Percentiles rank a stretch among this genome's conserved stretches.
Conservation (phyloP, 1,140 invertebrate species). For the Trachelipus rathkii region DNA sequence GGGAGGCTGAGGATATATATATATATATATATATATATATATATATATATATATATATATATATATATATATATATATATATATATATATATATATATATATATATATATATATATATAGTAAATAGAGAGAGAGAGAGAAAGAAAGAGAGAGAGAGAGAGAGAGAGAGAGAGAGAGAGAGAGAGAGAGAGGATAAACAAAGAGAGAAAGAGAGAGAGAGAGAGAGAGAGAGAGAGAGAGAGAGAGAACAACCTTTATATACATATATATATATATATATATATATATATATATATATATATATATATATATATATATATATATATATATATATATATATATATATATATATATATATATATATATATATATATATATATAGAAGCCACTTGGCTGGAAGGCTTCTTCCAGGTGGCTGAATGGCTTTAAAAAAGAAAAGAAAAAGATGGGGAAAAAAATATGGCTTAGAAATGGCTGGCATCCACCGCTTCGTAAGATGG, state of each 20-base stretch:
- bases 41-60: constrained; percentile 8
- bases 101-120: background rate
- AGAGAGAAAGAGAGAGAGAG: too few species aligned
- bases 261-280: constrained; percentile 1
- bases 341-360: constrained; percentile 25
- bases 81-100: constrained; percentile 1
- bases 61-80: constrained; percentile 5
- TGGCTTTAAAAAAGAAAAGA: background rate
- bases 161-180: too few species aligned
- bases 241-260: too few species aligned
- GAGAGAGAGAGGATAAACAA: too few species aligned
- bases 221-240: too few species aligned
- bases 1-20: too few species aligned
- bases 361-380: constrained; percentile 26
- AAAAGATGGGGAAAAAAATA: background rate
- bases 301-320: background rate
- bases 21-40: background rate
- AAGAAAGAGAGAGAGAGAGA: too few species aligned
- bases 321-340: background rate
- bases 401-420: background rate
- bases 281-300: constrained; percentile 4
- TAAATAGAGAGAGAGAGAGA: too few species aligned
- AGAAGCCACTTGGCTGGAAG: constrained; percentile 3
- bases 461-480: constrained; percentile 6
- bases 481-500: background rate